phyloP scores from a whole-genome alignment of 2,113 vertebrate species.

The Ameiurus melas region DNA sequence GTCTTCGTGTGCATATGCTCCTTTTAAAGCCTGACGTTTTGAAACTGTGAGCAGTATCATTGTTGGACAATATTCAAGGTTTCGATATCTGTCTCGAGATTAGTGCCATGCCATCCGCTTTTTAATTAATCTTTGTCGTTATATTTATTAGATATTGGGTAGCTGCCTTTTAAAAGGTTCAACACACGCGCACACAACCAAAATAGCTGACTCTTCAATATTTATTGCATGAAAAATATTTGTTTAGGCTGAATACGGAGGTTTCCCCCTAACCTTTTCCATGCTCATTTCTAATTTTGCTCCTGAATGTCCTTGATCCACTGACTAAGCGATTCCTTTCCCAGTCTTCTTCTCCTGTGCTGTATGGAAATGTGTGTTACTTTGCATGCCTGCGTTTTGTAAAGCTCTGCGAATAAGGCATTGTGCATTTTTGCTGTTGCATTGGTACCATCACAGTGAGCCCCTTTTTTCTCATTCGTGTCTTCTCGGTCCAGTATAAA shows the following conservation, averaged over 20 bases:
- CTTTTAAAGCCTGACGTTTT: background rate
- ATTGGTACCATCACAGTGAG: background rate
- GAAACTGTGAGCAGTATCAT: background rate
- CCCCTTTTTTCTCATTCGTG: background rate
- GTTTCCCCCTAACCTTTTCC: background rate
- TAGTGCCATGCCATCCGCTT: background rate
- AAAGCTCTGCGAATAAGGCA: background rate
- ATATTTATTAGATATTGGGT: background rate
- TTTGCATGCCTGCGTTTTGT: background rate
- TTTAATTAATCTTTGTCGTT: background rate
- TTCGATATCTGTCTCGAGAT: background rate
- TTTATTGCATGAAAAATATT: background rate
- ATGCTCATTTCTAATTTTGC: background rate
- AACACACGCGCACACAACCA: background rate
- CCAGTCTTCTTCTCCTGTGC: background rate
- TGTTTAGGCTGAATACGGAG: background rate
- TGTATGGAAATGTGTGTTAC: background rate
- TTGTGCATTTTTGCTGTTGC: background rate
- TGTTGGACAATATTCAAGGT: background rate
- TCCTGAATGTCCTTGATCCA: background rate
- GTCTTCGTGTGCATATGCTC: background rate
- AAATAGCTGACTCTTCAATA: background rate
- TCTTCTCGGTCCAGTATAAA: conserved; percentile 8
- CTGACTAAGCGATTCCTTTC: background rate
- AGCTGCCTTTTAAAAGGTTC: background rate